These are phyloP conservation scores for Drosophila sp. DNA, from an alignment of 1,140 invertebrate genomes.

Conservation along the genomic window DNA sequence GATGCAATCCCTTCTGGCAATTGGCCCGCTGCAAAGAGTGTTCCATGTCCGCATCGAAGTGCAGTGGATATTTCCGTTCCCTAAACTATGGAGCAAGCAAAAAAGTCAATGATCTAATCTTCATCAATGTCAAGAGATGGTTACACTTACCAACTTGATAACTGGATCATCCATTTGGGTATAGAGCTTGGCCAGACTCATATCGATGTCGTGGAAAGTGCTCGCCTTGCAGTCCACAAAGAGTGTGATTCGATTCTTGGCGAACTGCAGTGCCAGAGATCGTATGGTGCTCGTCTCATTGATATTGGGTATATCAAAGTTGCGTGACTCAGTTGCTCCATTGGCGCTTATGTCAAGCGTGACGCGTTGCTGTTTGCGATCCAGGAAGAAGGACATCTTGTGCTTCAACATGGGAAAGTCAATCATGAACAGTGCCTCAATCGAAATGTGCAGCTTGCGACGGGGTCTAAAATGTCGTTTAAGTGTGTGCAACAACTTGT, in stretches of 20 bases:
- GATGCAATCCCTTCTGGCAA: constrained; percentile 79
- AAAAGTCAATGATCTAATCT: not conserved
- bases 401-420: constrained; percentile 87
- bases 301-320: constrained; percentile 83
- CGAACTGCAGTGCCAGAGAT: constrained; percentile 77
- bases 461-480: constrained; percentile 76
- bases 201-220: constrained; percentile 77
- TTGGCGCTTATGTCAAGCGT: constrained; percentile 84
- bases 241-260: constrained; percentile 77
- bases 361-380: constrained; percentile 88
- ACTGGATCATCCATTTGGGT: constrained; percentile 84
- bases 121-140: not conserved
- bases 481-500: constrained; percentile 25
- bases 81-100: constrained; percentile 77
- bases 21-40: constrained; percentile 80
- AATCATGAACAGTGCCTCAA: constrained; percentile 88
- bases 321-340: constrained; percentile 72
- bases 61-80: constrained; percentile 85
- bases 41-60: constrained; percentile 84
- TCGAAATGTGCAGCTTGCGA: constrained; percentile 85
- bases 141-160: constrained; percentile 77
- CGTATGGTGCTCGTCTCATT: constrained; percentile 84
- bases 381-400: constrained; percentile 88
- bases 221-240: constrained; percentile 83
- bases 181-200: constrained; percentile 79